Percentiles rank a stretch among this genome's conserved stretches.
Conservation (phyloP, 2,888 invertebrate species). For the Microctonus aethiopoides region DNA sequence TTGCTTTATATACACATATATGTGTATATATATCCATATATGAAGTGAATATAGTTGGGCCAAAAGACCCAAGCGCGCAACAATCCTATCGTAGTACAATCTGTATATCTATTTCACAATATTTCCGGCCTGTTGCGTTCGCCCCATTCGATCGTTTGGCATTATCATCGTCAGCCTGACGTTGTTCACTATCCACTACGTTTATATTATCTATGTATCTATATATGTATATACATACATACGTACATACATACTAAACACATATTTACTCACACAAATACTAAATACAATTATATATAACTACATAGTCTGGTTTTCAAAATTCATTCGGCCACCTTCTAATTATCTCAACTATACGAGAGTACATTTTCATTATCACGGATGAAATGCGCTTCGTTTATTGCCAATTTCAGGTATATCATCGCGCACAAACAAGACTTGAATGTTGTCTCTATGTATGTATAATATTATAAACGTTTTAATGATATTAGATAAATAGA, state of each 20-base stretch:
- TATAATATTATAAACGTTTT: background rate
- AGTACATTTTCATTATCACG: conserved; percentile 26
- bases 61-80: conserved; percentile 18
- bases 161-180: conserved; percentile 35
- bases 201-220: no score
- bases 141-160: conserved; percentile 34
- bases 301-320: background rate
- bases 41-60: background rate
- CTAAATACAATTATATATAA: no score
- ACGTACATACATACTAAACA: background rate
- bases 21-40: background rate
- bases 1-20: no score
- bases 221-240: background rate
- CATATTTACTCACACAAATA: no score
- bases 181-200: background rate
- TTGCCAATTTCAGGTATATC: conserved; percentile 14
- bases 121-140: conserved; percentile 47
- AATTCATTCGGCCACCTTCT: background rate
- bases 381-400: conserved; percentile 23
- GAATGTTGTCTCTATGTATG: background rate
- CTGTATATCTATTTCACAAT: conserved; percentile 46
- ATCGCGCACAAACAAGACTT: background rate
- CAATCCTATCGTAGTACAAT: conserved; percentile 38
- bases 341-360: conserved; percentile 26
- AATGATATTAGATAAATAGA: no score